Conservation (phyloP, 2,113 vertebrate species). For the Alces alces region DNA sequence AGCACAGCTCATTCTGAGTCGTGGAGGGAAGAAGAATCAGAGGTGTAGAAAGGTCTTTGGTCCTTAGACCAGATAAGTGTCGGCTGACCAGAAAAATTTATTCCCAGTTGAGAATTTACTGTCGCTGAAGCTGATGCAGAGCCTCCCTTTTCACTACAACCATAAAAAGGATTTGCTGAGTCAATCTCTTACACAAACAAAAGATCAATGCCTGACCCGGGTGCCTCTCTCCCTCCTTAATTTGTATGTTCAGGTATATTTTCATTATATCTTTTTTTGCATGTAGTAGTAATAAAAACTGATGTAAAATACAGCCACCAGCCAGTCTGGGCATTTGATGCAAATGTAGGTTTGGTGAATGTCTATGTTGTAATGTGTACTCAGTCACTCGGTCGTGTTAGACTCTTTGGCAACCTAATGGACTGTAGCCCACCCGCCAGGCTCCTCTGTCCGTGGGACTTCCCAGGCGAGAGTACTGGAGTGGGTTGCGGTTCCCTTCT, state of each 20-base stretch:
- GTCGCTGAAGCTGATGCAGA: accelerated
- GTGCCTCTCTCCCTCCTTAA: not conserved
- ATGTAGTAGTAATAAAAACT: not conserved
- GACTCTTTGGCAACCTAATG: not conserved
- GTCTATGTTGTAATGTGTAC: not conserved
- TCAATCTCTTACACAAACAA: not conserved
- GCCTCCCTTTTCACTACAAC: not conserved
- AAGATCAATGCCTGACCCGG: not conserved
- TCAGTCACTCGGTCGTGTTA: not conserved
- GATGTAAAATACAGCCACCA: not conserved
- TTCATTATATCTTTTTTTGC: not conserved
- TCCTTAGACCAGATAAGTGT: not conserved
- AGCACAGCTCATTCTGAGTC: not conserved
- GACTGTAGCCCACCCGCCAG: not conserved
- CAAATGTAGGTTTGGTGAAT: not conserved
- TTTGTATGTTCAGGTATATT: not conserved
- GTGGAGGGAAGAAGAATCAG: no score
- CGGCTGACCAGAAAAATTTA: not conserved
- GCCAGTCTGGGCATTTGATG: not conserved
- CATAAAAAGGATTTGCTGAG: not conserved
- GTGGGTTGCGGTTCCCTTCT: not conserved
- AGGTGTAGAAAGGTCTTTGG: not conserved
- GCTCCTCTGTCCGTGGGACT: not conserved
- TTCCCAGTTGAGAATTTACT: not conserved
- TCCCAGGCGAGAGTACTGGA: not conserved